Percentiles rank a stretch among this genome's conserved stretches.
Evolutionary conservation across 2,113 vertebrate species (phyloP).

Genomic region (Elephas maximus): DNA sequence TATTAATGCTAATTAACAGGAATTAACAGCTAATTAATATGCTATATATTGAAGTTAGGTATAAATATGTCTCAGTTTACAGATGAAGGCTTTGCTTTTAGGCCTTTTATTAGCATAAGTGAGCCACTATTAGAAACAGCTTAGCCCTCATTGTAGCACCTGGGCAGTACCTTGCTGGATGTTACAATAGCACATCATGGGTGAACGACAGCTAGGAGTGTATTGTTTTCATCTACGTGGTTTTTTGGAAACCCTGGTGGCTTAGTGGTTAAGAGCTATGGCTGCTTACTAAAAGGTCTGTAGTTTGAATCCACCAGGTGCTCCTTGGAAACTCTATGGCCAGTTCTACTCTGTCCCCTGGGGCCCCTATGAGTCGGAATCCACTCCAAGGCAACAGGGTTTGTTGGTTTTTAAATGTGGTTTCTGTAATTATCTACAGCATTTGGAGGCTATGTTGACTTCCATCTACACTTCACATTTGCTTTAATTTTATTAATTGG

Average conservation of each 20-base stretch:
- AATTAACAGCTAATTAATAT: background rate
- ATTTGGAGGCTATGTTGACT: background rate
- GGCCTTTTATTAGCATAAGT: background rate
- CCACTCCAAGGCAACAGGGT: too few species aligned
- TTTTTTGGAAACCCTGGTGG: too few species aligned
- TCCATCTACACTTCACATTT: background rate
- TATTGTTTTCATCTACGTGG: background rate
- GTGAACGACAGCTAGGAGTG: background rate
- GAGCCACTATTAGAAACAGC: background rate
- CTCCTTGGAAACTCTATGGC: too few species aligned
- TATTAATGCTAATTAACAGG: background rate
- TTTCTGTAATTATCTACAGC: background rate
- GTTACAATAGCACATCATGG: background rate
- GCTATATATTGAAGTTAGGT: background rate
- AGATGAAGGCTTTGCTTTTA: background rate
- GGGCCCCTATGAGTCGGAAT: too few species aligned
- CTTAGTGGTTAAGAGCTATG: too few species aligned
- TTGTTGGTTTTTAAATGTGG: too few species aligned
- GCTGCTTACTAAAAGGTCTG: too few species aligned
- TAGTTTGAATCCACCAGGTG: too few species aligned
- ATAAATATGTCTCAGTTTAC: background rate
- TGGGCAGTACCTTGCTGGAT: background rate
- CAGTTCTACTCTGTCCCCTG: too few species aligned
- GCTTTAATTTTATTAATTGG: background rate
- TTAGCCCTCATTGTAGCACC: background rate